phyloP scores from a whole-genome alignment of 2,888 invertebrate species.

The Diabrotica balteata region DNA sequence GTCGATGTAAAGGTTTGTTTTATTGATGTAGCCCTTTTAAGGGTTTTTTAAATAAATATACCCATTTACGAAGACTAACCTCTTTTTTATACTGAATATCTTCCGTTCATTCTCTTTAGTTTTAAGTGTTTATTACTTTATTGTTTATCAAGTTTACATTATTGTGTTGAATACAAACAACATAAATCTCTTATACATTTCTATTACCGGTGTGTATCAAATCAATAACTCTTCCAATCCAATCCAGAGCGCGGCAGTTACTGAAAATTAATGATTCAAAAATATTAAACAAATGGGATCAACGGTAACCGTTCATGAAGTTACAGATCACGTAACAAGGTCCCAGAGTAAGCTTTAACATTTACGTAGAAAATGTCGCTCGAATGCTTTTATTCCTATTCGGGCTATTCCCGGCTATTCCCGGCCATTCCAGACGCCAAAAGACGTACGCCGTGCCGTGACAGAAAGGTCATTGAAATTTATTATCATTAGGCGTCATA shows the following conservation, averaged over 20 bases:
- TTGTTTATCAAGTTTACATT: background rate
- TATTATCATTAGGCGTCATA: slow-evolving; percentile 47
- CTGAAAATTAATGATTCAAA: slow-evolving; percentile 53
- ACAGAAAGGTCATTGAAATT: slow-evolving; percentile 50
- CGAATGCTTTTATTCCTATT: slow-evolving; percentile 48
- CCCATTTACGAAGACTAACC: no score
- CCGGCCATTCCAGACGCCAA: slow-evolving; percentile 34
- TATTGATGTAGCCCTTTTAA: no score
- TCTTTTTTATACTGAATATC: no score
- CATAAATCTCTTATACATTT: slow-evolving; percentile 5
- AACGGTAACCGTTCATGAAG: slow-evolving; percentile 54
- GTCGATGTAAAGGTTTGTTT: no score
- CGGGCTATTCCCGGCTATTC: slow-evolving; percentile 14
- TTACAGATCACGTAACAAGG: slow-evolving; percentile 58
- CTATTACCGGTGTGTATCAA: background rate
- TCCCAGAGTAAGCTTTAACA: slow-evolving; percentile 54
- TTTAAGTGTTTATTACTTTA: no score
- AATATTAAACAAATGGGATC: slow-evolving; percentile 53
- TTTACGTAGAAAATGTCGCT: slow-evolving; percentile 58
- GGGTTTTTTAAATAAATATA: no score
- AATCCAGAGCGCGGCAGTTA: slow-evolving; percentile 1
- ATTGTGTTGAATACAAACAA: slow-evolving; percentile 1
- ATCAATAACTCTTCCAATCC: slow-evolving; percentile 9
- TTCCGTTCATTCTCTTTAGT: no score
- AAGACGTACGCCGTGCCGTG: slow-evolving; percentile 39